A percentile compares a stretch with the other conserved stretches of the same genome.
Conservation (phyloP, 2,888 invertebrate species). For the Amiota communis region DNA sequence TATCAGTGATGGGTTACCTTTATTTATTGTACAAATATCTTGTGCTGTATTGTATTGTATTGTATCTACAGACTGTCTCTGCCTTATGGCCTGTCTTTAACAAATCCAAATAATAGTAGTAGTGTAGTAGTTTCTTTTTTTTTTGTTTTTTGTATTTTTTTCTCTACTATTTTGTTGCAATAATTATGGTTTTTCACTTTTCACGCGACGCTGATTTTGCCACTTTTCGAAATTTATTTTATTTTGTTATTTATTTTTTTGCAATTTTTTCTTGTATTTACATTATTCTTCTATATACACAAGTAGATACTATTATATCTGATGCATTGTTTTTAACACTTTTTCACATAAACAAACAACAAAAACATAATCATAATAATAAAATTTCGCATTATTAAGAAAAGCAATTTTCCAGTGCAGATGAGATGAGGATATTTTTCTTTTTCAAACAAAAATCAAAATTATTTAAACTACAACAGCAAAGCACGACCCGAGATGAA, state of each 20-base stretch:
- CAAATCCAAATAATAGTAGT: too few relatives aligned
- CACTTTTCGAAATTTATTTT: neutral
- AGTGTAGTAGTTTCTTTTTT: too few relatives aligned
- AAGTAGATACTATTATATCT: neutral
- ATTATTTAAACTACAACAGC: neutral
- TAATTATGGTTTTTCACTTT: constrained; percentile 12
- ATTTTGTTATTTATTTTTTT: neutral
- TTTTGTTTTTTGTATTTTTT: neutral
- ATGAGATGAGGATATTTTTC: too few relatives aligned
- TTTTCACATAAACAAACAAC: neutral
- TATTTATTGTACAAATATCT: too few relatives aligned
- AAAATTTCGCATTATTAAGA: too few relatives aligned
- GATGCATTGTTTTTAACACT: neutral
- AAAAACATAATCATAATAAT: too few relatives aligned
- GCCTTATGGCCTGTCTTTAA: too few relatives aligned
- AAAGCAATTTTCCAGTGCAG: too few relatives aligned
- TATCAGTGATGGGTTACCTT: too few relatives aligned
- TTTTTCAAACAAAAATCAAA: neutral
- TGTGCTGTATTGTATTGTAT: too few relatives aligned
- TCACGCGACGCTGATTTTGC: neutral
- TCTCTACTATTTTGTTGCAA: neutral
- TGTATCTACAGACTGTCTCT: too few relatives aligned
- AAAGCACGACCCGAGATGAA: neutral
- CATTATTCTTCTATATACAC: neutral
- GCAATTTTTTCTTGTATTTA: constrained; percentile 10